Percentiles rank a stretch among this genome's conserved stretches.
Conservation (phyloP, 2,888 invertebrate species). For the Netelia melanura region DNA sequence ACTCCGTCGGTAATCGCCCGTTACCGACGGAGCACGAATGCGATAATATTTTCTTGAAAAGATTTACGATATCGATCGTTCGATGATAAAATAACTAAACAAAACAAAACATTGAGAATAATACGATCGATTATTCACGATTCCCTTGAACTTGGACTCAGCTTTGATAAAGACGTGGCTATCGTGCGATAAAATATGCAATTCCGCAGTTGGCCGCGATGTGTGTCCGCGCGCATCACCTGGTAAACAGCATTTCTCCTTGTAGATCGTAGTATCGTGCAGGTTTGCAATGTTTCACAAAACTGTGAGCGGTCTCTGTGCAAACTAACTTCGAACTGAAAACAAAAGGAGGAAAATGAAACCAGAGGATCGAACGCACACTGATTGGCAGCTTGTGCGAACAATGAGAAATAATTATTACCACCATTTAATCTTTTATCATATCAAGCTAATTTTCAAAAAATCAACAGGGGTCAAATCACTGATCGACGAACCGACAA, state of each 20-base stretch:
- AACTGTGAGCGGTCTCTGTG: too few species aligned
- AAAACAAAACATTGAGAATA: slow-evolving; percentile 35
- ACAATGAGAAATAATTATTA: neutral
- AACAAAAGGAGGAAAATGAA: neutral
- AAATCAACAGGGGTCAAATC: too few species aligned
- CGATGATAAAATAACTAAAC: neutral
- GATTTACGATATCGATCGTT: neutral
- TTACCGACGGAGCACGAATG: too few species aligned
- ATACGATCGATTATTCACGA: slow-evolving; percentile 52
- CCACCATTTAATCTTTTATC: neutral
- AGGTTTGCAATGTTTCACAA: too few species aligned
- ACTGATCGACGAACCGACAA: neutral
- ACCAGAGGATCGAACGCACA: neutral
- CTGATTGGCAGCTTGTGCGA: neutral
- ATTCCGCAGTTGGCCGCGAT: slow-evolving; percentile 17
- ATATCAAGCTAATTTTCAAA: neutral
- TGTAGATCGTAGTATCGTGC: neutral
- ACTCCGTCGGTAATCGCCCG: neutral
- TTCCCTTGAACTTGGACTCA: slow-evolving; percentile 68
- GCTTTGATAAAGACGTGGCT: slow-evolving; percentile 9
- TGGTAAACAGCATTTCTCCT: neutral
- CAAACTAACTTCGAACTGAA: neutral
- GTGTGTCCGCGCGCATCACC: slow-evolving; percentile 7
- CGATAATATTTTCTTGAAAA: neutral
- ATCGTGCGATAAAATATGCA: slow-evolving; percentile 6